These are phyloP conservation scores for Peromyscus leucopus DNA, from an alignment of 2,113 vertebrate genomes.

Conservation along the genomic window DNA sequence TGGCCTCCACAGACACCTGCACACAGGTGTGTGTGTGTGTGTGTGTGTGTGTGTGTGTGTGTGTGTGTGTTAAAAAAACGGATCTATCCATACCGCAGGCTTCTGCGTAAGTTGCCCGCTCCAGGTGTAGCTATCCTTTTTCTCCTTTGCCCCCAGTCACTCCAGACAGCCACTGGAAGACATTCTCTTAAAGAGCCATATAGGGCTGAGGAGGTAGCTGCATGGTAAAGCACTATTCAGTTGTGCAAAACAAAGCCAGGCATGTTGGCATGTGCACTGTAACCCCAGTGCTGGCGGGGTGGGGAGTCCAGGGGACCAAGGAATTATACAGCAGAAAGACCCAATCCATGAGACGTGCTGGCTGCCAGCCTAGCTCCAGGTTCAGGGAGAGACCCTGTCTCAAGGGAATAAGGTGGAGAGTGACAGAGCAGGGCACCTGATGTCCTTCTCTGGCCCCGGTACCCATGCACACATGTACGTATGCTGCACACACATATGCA, in stretches of 20 bases:
- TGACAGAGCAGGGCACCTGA: background rate
- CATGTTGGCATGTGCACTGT: background rate
- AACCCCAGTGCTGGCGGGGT: background rate
- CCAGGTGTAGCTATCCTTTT: accelerated
- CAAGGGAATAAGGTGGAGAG: background rate
- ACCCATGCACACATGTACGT: background rate
- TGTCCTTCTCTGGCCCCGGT: background rate
- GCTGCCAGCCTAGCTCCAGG: background rate
- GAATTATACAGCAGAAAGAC: background rate
- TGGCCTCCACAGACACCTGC: background rate
- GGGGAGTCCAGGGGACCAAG: accelerated
- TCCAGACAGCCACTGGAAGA: background rate
- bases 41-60: too few species aligned
- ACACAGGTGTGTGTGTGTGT: background rate
- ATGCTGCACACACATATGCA: background rate
- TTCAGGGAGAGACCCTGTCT: background rate
- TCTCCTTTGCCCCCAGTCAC: background rate
- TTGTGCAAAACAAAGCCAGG: background rate
- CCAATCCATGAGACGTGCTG: too few species aligned
- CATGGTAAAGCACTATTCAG: background rate
- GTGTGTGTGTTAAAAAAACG: background rate
- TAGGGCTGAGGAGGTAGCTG: background rate
- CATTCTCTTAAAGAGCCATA: background rate
- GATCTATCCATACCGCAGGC: background rate
- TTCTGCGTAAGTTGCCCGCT: background rate